Conservation (phyloP, 2,888 invertebrate genomes). For the Cryptocephalus moraei region DNA sequence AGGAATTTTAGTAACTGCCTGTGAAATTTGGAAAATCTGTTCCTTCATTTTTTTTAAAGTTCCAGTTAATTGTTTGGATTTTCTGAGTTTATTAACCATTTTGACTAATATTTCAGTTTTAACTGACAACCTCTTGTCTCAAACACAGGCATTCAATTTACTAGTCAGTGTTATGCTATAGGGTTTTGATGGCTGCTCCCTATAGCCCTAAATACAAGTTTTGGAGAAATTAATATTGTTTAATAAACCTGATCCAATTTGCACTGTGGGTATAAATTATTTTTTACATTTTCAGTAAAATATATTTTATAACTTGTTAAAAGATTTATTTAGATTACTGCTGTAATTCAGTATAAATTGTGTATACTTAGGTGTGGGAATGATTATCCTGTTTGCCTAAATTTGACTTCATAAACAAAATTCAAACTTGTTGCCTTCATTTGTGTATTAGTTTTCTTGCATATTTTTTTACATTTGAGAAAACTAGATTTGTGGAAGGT, state of each 20-base stretch:
- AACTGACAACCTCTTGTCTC: slow-evolving; percentile 25
- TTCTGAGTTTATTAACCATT: slow-evolving; percentile 2
- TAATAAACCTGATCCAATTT: not conserved
- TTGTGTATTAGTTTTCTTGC: too few relatives aligned
- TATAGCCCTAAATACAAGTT: slow-evolving; percentile 8
- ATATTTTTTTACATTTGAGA: too few relatives aligned
- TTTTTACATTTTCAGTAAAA: not conserved
- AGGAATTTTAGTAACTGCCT: slow-evolving; percentile 2
- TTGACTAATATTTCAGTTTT: slow-evolving; percentile 26
- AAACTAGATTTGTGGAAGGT: too few relatives aligned
- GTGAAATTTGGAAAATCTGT: slow-evolving; percentile 2
- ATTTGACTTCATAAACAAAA: too few relatives aligned
- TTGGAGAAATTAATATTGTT: slow-evolving; percentile 11
- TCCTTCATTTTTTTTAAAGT: too few relatives aligned
- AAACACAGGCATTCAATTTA: slow-evolving; percentile 27
- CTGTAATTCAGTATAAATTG: too few relatives aligned
- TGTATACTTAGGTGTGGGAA: too few relatives aligned
- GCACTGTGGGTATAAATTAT: not conserved
- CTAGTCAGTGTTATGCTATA: slow-evolving; percentile 35
- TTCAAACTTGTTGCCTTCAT: too few relatives aligned
- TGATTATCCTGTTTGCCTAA: too few relatives aligned
- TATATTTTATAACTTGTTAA: too few relatives aligned
- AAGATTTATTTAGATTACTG: too few relatives aligned
- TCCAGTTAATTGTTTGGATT: not conserved
- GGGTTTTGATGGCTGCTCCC: slow-evolving; percentile 18